Conservation (phyloP, 2,797 vertebrate species). For the Falco concolor region DNA sequence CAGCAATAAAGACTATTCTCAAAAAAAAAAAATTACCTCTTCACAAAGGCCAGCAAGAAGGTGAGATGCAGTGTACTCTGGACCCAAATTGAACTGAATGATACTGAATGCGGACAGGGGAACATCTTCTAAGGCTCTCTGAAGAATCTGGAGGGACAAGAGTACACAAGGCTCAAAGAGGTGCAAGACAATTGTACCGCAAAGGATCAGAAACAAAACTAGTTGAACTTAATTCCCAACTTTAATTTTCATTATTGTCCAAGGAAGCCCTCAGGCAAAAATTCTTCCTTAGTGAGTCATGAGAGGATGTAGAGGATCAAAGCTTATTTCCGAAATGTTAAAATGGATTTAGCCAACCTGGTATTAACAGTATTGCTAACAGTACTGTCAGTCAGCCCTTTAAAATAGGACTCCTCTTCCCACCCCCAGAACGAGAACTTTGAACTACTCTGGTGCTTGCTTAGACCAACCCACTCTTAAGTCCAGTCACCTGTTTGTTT, state of each 20-base stretch:
- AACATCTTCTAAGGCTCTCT: slow-evolving; percentile 71
- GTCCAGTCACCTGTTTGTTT: slow-evolving; percentile 81
- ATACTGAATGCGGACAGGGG: slow-evolving; percentile 77
- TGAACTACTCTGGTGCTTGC: neutral
- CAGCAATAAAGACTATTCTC: neutral
- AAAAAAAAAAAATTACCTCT: slow-evolving; percentile 43
- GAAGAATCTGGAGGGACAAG: slow-evolving; percentile 72
- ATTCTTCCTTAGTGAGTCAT: slow-evolving; percentile 2
- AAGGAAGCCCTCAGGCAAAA: slow-evolving; percentile 13
- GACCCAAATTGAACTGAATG: slow-evolving; percentile 75
- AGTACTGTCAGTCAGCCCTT: neutral
- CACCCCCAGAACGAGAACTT: slow-evolving; percentile 14
- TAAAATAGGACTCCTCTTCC: neutral
- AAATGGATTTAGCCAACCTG: neutral
- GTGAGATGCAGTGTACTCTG: slow-evolving; percentile 9
- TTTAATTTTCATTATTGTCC: slow-evolving; percentile 1
- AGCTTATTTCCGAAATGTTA: neutral
- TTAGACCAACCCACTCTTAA: slow-evolving; percentile 18
- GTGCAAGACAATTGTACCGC: neutral
- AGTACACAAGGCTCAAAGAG: neutral
- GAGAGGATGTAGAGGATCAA: slow-evolving; percentile 42
- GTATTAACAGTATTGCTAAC: neutral
- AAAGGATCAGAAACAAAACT: neutral
- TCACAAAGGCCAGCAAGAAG: slow-evolving; percentile 29
- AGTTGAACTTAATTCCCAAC: neutral